Conservation (phyloP, 92 coral and sea anemone species). For the Chrysogorgia sp. region DNA sequence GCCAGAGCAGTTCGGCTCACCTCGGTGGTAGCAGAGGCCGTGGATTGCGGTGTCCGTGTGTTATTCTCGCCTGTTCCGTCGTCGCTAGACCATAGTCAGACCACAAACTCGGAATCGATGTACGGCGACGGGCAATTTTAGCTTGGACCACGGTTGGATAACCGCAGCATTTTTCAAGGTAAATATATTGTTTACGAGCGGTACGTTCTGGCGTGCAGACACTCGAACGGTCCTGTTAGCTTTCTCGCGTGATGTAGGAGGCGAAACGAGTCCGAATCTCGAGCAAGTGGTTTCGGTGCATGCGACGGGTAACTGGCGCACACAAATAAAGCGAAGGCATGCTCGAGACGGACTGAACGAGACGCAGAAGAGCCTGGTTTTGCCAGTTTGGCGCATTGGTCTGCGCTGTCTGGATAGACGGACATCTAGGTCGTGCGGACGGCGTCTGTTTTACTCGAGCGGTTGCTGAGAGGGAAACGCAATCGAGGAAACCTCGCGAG, state of each 20-base stretch:
- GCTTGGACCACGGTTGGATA: not conserved
- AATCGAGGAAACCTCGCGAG: too few species aligned
- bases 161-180: not conserved
- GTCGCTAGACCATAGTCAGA: not conserved
- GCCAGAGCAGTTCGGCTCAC: not conserved
- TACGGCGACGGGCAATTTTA: not conserved
- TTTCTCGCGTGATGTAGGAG: not conserved
- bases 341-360: not conserved
- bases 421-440: not conserved
- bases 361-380: not conserved
- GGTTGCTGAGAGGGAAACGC: too few species aligned
- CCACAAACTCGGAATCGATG: not conserved
- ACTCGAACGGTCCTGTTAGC: not conserved
- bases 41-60: not conserved
- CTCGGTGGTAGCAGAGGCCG: constrained; percentile 6
- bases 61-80: not conserved
- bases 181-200: not conserved
- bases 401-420: too few species aligned
- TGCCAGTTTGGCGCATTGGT: too few species aligned
- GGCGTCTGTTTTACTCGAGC: not conserved
- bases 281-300: not conserved
- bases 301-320: not conserved
- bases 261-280: not conserved
- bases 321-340: not conserved
- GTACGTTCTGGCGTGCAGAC: not conserved